phyloP scores from a whole-genome alignment of 2,113 vertebrate genomes.

The Gavialis gangeticus region DNA sequence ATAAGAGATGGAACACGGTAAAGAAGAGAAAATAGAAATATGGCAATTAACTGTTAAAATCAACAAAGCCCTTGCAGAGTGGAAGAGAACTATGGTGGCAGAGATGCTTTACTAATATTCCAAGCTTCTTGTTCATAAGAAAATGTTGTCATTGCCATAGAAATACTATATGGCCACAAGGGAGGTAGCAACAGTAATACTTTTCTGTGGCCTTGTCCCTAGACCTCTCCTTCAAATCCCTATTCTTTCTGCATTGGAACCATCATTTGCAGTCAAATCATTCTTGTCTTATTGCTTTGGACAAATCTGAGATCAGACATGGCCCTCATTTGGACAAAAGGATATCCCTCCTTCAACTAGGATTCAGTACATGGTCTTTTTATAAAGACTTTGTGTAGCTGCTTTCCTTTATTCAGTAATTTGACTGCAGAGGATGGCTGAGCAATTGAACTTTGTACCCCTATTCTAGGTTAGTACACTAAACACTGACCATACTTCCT shows the following conservation, averaged over 20 bases:
- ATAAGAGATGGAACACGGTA: neutral
- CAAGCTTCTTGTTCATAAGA: neutral
- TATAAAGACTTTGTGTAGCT: neutral
- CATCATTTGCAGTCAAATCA: neutral
- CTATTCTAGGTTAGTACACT: fast-evolving
- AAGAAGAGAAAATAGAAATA: neutral
- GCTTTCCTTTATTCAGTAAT: neutral
- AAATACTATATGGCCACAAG: fast-evolving
- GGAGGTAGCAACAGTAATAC: neutral
- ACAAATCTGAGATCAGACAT: neutral
- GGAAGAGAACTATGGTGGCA: neutral
- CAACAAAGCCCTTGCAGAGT: neutral
- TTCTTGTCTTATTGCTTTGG: neutral
- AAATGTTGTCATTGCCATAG: neutral
- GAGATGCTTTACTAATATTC: neutral
- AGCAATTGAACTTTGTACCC: neutral
- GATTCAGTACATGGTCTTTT: neutral
- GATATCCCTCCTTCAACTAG: neutral
- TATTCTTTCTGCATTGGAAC: neutral
- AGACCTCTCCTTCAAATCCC: fast-evolving
- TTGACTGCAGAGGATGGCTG: neutral
- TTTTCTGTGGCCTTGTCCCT: neutral
- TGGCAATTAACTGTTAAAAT: fast-evolving
- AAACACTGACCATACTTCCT: fast-evolving
- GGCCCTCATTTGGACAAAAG: neutral